These are phyloP conservation scores for Apotomis turbidana DNA, from an alignment of 2,888 invertebrate species.

Conservation along the genomic window DNA sequence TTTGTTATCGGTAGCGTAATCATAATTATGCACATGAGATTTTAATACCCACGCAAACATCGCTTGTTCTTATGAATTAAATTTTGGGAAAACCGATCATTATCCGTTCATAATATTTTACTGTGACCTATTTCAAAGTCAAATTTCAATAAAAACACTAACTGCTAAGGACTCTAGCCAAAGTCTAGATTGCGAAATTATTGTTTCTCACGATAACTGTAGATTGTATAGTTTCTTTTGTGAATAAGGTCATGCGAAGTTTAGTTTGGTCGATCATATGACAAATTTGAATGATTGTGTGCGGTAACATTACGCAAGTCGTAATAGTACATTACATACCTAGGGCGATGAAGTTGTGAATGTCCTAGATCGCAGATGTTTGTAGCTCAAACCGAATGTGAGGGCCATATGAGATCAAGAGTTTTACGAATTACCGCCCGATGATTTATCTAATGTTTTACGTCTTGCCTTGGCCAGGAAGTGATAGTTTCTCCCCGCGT, in stretches of 20 bases:
- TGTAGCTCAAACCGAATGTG: too few relatives aligned
- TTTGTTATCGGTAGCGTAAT: too few relatives aligned
- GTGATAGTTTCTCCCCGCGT: too few relatives aligned
- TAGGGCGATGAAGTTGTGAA: too few relatives aligned
- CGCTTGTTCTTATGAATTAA: background rate
- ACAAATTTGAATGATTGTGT: background rate
- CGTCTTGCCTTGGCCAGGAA: too few relatives aligned
- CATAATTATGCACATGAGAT: too few relatives aligned
- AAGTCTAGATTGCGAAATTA: conserved; percentile 26
- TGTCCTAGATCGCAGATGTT: too few relatives aligned
- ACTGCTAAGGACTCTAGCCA: conserved; percentile 4
- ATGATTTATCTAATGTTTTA: too few relatives aligned
- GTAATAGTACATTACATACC: too few relatives aligned
- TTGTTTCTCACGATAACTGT: conserved; percentile 31
- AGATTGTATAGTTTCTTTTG: conserved; percentile 31
- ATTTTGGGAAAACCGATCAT: background rate
- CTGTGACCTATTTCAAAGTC: conserved; percentile 25
- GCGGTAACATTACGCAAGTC: background rate
- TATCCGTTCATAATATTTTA: background rate
- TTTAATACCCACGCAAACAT: background rate
- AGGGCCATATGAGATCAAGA: too few relatives aligned
- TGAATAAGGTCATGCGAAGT: conserved; percentile 38
- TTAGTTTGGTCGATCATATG: conserved; percentile 9
- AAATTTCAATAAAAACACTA: conserved; percentile 17
- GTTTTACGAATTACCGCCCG: too few relatives aligned